Evolutionary conservation across 2,113 vertebrate genomes (phyloP).

Genomic region (Lutjanus erythropterus): DNA sequence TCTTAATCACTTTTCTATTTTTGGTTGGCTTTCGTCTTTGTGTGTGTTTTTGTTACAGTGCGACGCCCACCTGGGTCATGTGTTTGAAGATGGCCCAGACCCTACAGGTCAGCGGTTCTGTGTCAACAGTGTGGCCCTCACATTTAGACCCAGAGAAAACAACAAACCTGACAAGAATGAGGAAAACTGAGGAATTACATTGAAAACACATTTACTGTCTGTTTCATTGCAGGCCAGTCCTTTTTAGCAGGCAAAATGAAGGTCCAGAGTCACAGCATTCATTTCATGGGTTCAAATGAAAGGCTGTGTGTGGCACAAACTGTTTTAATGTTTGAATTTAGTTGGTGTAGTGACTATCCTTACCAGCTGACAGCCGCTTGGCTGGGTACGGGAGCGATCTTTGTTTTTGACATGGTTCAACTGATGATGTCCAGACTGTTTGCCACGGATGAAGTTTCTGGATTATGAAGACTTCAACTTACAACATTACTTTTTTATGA

Average conservation of each 20-base stretch:
- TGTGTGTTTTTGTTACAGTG: constrained; percentile 83
- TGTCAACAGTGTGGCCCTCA: constrained; percentile 91
- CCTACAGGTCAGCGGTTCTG: constrained; percentile 92
- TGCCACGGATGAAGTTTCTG: too few relatives aligned
- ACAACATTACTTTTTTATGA: too few relatives aligned
- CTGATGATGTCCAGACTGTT: too few relatives aligned
- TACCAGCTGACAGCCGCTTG: too few relatives aligned
- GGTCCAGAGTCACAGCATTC: background rate
- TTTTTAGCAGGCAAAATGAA: background rate
- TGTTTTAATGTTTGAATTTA: background rate
- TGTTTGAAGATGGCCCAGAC: constrained; percentile 91
- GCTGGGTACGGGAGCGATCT: too few relatives aligned
- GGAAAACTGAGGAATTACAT: constrained; percentile 27
- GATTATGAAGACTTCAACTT: too few relatives aligned
- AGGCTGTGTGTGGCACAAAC: background rate
- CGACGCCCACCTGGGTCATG: constrained; percentile 91
- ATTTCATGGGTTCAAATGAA: background rate
- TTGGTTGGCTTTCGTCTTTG: background rate
- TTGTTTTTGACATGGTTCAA: too few relatives aligned
- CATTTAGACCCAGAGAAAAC: constrained; percentile 84
- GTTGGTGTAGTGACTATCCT: too few relatives aligned
- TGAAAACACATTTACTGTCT: background rate
- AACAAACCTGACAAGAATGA: constrained; percentile 13
- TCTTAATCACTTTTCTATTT: too few relatives aligned
- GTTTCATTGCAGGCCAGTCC: background rate